phyloP scores from a whole-genome alignment of 2,888 invertebrate species.

The Eupithecia pulchellata region DNA sequence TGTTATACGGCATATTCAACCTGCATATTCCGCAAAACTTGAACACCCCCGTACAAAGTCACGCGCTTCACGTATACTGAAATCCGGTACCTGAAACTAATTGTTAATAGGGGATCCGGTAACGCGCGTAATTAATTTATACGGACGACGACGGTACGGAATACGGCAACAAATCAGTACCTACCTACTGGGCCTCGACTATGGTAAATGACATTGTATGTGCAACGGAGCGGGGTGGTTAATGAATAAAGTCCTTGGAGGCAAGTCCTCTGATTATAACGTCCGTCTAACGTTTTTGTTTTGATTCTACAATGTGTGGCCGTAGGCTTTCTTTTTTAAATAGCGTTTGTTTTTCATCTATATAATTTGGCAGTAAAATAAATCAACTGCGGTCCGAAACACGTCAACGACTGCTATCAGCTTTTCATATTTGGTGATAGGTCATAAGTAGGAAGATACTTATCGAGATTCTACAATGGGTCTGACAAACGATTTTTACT shows the following conservation, averaged over 20 bases:
- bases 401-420: no score
- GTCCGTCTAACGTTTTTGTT: no score
- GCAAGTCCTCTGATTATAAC: neutral
- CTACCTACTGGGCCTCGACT: neutral
- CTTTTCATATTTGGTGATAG: no score
- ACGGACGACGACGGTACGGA: constrained; percentile 33
- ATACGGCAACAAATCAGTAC: constrained; percentile 34
- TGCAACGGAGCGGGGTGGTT: neutral
- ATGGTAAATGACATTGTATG: neutral
- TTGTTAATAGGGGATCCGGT: constrained; percentile 35
- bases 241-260: neutral
- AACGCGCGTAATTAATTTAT: constrained; percentile 36
- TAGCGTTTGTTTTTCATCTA: no score
- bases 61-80: constrained; percentile 18
- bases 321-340: no score
- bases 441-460: no score
- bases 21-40: neutral
- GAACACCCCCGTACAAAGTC: constrained; percentile 11
- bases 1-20: neutral
- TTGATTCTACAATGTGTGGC: no score
- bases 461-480: no score
- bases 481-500: no score
- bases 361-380: no score
- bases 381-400: no score
- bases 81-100: constrained; percentile 37